Base-by-base conservation (phyloP, 2,113 vertebrate genomes). In the Pelodiscus sinensis region DNA sequence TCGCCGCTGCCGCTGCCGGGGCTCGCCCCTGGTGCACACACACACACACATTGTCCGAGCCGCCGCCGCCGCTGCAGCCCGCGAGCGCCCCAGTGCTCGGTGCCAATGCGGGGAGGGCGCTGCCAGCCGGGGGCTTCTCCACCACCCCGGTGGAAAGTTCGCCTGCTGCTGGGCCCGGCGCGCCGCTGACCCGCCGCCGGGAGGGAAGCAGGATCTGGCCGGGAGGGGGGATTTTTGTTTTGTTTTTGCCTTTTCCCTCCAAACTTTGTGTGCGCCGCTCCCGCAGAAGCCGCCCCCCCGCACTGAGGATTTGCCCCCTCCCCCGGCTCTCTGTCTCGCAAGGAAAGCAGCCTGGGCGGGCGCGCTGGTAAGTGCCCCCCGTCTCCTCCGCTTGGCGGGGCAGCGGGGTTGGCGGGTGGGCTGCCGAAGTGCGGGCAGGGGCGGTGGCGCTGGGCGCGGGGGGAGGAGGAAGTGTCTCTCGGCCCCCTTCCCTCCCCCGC, bases 51-150 rank as follows among this genome's bases (percentile, higher is more conserved):
- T 94, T 95, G 94, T 94, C 88, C 94, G 73, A 88, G 89, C 86
- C 52, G 82, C 81, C 79, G 83, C 84, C 62, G 89, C 75, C 84
- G 89, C 86, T 44, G 68, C 56, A 25, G 82, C 82, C 2, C 4
- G 60, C 38, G 65, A 84, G 92, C 81, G 89, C 81, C 81, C 79
- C 58, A 54, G 89, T 57, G 92, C 81, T 90, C 55, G 82, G 96
- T 88, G 96, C 94, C 96, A 96, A 96, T 96, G 96, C 94, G 93
- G 93, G 94, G 92, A 80, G 94, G 93, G 93, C 90, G 93, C 90
- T 84, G 94, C 89, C 84, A 86, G n/a, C 90, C 79, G 90, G 92
- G 93, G 92, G 91, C 65, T 82, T 92, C 95, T 52, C 94, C 96
- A 87, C 96, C 95, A 88, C 92, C 94, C 51, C 79, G 92, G 96